A percentile compares a stretch with the other conserved stretches of the same genome.
phyloP scores from a whole-genome alignment of 2,888 invertebrate species.

The Drosophila meridionalis region DNA sequence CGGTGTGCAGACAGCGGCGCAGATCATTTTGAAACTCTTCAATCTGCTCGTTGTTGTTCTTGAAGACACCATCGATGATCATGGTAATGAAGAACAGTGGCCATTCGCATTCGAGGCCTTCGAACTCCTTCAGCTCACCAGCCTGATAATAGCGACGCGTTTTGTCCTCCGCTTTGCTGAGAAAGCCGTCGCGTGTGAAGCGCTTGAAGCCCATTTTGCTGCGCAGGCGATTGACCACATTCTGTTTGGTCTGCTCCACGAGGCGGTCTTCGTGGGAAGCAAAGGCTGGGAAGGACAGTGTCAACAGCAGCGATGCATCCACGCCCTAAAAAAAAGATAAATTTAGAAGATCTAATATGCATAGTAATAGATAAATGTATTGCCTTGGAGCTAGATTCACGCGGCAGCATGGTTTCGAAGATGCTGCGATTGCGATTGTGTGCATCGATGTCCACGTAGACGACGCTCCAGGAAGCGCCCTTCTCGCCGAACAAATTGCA shows the following conservation, averaged over 20 bases:
- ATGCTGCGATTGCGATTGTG: conserved; percentile 99
- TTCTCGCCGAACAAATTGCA: conserved; percentile 99
- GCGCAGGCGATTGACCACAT: conserved; percentile 92
- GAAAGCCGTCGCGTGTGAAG: conserved; percentile 97
- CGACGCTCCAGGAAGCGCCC: conserved; percentile 98
- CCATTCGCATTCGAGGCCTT: conserved; percentile 99
- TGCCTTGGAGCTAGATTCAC: conserved; percentile 99
- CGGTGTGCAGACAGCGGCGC: conserved; percentile 92
- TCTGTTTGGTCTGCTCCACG: conserved; percentile 94
- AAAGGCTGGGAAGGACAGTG: conserved; percentile 99
- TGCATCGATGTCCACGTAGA: conserved; percentile 99
- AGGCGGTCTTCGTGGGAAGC: conserved; percentile 97
- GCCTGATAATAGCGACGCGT: conserved; percentile 89
- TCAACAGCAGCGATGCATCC: conserved; percentile 95
- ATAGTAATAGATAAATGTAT: background rate
- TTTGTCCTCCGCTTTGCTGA: conserved; percentile 94
- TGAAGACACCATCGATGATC: conserved; percentile 98
- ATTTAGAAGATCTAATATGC: background rate
- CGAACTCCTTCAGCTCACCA: conserved; percentile 97
- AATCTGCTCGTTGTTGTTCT: conserved; percentile 94
- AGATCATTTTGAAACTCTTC: conserved; percentile 95
- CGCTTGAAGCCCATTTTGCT: conserved; percentile 97
- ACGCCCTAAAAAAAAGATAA: conserved; percentile 89
- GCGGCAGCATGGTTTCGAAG: conserved; percentile 98
- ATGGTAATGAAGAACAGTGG: conserved; percentile 97